phyloP scores from a whole-genome alignment of 2,113 vertebrate genomes.

The Mormyrus iriodes region DNA sequence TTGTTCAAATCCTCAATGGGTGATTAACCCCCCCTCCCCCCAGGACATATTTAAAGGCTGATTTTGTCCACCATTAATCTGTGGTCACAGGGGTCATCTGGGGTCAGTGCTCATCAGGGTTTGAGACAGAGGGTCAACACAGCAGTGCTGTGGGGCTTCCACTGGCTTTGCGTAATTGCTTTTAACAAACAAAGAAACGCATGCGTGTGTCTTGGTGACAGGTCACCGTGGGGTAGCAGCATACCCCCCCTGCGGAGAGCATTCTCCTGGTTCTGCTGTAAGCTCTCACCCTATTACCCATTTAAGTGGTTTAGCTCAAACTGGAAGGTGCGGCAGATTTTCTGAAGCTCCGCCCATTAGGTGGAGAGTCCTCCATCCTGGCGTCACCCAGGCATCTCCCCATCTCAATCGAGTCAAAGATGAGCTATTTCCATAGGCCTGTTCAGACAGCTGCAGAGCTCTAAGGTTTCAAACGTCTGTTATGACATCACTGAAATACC shows the following conservation, averaged over 20 bases:
- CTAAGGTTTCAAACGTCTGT: neutral
- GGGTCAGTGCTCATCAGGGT: neutral
- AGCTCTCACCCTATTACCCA: slow-evolving; percentile 11
- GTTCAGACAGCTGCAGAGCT: neutral
- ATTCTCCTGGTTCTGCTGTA: slow-evolving; percentile 26
- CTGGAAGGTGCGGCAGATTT: slow-evolving; percentile 13
- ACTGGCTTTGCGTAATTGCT: neutral
- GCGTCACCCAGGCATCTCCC: neutral
- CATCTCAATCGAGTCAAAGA: neutral
- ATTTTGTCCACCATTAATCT: neutral
- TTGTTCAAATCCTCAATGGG: neutral
- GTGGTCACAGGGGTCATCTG: neutral
- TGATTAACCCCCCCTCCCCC: neutral
- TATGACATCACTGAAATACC: neutral
- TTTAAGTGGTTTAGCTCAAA: slow-evolving; percentile 26
- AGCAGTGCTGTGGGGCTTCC: neutral
- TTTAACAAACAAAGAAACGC: no score
- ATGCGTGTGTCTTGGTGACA: neutral
- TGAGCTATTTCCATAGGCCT: neutral
- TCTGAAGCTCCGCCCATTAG: neutral
- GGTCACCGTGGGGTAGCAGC: neutral
- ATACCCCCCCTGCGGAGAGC: neutral
- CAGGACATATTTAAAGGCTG: neutral
- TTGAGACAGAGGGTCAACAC: neutral
- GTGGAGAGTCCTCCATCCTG: neutral